Percentiles rank a stretch among this genome's conserved stretches.
These are phyloP conservation scores for Epinotia nisella DNA, from an alignment of 2,888 invertebrate species.

Conservation along the genomic window DNA sequence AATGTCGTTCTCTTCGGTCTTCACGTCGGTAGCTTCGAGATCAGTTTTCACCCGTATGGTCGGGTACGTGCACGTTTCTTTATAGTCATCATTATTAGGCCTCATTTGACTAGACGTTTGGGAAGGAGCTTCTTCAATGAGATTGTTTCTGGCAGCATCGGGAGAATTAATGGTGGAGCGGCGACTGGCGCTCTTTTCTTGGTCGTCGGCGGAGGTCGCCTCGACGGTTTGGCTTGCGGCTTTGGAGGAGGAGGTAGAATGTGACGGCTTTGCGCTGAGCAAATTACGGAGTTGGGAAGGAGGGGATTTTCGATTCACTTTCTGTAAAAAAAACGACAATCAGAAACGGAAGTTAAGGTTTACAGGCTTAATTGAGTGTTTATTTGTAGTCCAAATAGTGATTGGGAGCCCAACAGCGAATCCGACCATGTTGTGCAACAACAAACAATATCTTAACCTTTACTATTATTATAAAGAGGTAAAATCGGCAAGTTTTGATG, in stretches of 20 bases:
- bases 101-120: conserved; percentile 85
- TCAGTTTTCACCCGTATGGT: conserved; percentile 83
- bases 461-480: too few relatives aligned
- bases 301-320: conserved; percentile 81
- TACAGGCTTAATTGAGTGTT: neutral
- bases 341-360: conserved; percentile 10
- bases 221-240: conserved; percentile 84
- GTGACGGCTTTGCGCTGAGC: conserved; percentile 83
- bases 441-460: too few relatives aligned
- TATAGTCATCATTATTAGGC: conserved; percentile 84
- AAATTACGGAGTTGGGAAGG: conserved; percentile 84
- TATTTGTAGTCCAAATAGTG: neutral
- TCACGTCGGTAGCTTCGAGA: conserved; percentile 82
- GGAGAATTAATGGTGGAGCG: conserved; percentile 82
- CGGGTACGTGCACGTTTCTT: conserved; percentile 80
- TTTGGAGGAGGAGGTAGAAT: conserved; percentile 83
- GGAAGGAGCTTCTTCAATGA: conserved; percentile 82
- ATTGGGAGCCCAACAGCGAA: too few relatives aligned
- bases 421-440: too few relatives aligned
- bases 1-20: conserved; percentile 79
- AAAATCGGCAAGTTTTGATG: neutral
- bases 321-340: conserved; percentile 65
- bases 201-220: conserved; percentile 77
- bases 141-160: conserved; percentile 84
- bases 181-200: conserved; percentile 76